Evolutionary conservation across 2,888 invertebrate species (phyloP).

Genomic region (Drosophila prolongata): DNA sequence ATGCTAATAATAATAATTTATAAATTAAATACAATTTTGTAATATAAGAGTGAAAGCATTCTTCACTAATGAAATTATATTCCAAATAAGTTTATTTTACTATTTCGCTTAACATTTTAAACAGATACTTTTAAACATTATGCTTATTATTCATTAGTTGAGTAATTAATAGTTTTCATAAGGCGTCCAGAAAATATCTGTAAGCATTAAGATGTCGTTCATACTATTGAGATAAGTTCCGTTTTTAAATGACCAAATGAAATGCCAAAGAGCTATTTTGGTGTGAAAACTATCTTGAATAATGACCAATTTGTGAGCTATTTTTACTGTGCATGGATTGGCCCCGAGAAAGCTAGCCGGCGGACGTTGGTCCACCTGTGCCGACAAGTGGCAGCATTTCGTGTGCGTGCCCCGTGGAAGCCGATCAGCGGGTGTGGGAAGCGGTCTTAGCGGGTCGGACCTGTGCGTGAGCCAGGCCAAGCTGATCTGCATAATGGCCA

Average conservation of each 20-base stretch:
- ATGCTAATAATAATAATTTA: no score
- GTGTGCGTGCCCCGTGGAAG: constrained; percentile 24
- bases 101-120: no score
- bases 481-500: constrained; percentile 66
- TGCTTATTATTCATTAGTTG: not conserved
- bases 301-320: constrained; percentile 17
- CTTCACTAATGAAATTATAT: no score
- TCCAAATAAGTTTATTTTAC: no score
- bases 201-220: not conserved
- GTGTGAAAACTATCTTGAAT: constrained; percentile 19
- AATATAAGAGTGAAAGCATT: no score
- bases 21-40: no score
- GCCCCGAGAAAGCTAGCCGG: constrained; percentile 49
- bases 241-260: constrained; percentile 5
- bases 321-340: constrained; percentile 57
- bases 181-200: not conserved
- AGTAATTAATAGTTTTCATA: not conserved
- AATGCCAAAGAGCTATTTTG: constrained; percentile 6
- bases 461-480: constrained; percentile 37
- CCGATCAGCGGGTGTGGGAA: constrained; percentile 8
- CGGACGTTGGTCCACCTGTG: constrained; percentile 44
- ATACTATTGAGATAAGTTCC: not conserved
- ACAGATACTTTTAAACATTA: not conserved
- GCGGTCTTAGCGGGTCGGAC: constrained; percentile 14
- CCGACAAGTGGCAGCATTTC: constrained; percentile 64